Percentiles rank a stretch among this genome's conserved stretches.
phyloP scores from a whole-genome alignment of 2,113 vertebrate genomes.

The Alaudala cheleensis region DNA sequence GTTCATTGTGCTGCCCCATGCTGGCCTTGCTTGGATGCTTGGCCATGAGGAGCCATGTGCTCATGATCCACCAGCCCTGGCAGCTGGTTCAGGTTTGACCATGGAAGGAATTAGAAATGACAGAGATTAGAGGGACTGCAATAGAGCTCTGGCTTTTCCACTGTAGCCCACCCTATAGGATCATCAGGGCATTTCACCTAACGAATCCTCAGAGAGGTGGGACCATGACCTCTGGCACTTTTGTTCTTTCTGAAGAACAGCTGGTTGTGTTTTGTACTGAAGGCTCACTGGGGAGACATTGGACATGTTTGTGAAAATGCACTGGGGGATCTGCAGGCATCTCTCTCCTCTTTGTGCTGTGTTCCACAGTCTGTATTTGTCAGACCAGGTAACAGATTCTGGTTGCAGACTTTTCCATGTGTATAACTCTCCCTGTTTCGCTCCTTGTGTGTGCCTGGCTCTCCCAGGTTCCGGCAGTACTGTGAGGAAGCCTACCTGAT shows the following conservation, averaged over 20 bases:
- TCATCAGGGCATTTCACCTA: neutral
- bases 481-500: conserved; percentile 96
- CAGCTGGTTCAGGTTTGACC: neutral
- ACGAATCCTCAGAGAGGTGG: neutral
- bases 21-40: neutral
- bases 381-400: neutral
- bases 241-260: neutral
- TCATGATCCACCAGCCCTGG: neutral
- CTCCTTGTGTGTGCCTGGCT: neutral
- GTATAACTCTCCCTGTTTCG: neutral
- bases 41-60: neutral
- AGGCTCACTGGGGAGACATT: neutral
- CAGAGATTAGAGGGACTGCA: neutral
- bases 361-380: accelerated
- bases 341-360: neutral
- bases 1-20: neutral
- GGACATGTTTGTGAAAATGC: neutral
- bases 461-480: conserved; percentile 89
- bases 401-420: accelerated
- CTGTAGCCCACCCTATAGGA: neutral
- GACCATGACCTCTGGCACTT: neutral
- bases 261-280: neutral
- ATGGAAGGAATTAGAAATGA: neutral
- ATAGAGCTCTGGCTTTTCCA: neutral
- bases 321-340: neutral